phyloP scores from a whole-genome alignment of 1,140 invertebrate genomes.

The Aphis gossypii region DNA sequence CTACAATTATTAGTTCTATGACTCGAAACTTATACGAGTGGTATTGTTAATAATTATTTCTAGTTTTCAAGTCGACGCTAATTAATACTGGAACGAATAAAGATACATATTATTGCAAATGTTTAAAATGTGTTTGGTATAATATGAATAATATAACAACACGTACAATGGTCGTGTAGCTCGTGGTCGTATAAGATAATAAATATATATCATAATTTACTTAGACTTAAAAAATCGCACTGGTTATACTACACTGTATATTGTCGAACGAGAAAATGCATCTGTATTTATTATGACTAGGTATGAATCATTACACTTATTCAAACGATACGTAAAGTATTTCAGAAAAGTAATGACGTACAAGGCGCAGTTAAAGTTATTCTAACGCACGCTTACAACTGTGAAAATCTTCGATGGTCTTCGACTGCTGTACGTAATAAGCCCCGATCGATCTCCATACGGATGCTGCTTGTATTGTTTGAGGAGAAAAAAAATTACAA shows the following conservation, averaged over 20 bases:
- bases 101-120: neutral
- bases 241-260: too few species aligned
- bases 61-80: neutral
- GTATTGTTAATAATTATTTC: neutral
- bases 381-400: neutral
- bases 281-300: neutral
- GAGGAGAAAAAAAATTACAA: neutral
- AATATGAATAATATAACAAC: neutral
- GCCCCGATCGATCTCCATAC: neutral
- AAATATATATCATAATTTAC: neutral
- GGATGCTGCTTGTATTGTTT: conserved; percentile 9
- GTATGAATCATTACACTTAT: neutral
- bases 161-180: neutral
- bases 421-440: neutral
- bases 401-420: neutral
- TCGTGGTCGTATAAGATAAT: neutral
- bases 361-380: neutral
- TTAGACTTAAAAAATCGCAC: neutral
- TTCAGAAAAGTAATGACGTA: neutral
- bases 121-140: neutral
- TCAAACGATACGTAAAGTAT: neutral
- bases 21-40: neutral
- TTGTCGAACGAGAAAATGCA: neutral
- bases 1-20: neutral
- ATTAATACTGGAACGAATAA: neutral